These are phyloP conservation scores for Cylloceria caligata DNA, from an alignment of 2,888 invertebrate species.

Conservation along the genomic window DNA sequence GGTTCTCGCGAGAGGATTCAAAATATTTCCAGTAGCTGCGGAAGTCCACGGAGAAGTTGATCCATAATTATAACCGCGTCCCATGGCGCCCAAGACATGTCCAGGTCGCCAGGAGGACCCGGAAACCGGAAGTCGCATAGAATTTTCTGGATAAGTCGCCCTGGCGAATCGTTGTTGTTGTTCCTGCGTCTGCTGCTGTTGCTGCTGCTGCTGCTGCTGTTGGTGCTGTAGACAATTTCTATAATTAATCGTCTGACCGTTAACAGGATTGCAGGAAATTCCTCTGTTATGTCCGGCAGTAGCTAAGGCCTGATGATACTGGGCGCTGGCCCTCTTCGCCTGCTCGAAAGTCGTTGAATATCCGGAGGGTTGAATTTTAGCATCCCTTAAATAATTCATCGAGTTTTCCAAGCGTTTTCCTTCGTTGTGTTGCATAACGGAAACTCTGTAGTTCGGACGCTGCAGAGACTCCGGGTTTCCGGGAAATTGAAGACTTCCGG, in stretches of 20 bases:
- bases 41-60: constrained; percentile 55
- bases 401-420: constrained; percentile 31
- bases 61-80: constrained; percentile 57
- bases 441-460: constrained; percentile 19
- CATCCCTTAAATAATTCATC: constrained; percentile 31
- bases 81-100: constrained; percentile 47
- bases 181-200: constrained; percentile 45
- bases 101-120: constrained; percentile 46
- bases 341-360: constrained; percentile 31
- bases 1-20: constrained; percentile 39
- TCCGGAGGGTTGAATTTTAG: constrained; percentile 6
- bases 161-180: constrained; percentile 41
- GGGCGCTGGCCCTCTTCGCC: constrained; percentile 19
- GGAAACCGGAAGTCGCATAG: constrained; percentile 54
- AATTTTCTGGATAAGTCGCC: constrained; percentile 14
- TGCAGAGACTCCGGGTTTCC: neutral
- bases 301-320: constrained; percentile 7
- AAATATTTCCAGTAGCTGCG: constrained; percentile 41
- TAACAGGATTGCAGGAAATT: constrained; percentile 29
- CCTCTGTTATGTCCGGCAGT: constrained; percentile 28
- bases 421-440: constrained; percentile 30
- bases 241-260: constrained; percentile 27
- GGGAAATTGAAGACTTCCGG: constrained; percentile 41
- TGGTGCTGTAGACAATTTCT: constrained; percentile 30
- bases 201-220: constrained; percentile 16